A percentile compares a stretch with the other conserved stretches of the same genome.
Evolutionary conservation across 2,888 invertebrate species (phyloP).

Genomic region (Barypeithes pellucidus): DNA sequence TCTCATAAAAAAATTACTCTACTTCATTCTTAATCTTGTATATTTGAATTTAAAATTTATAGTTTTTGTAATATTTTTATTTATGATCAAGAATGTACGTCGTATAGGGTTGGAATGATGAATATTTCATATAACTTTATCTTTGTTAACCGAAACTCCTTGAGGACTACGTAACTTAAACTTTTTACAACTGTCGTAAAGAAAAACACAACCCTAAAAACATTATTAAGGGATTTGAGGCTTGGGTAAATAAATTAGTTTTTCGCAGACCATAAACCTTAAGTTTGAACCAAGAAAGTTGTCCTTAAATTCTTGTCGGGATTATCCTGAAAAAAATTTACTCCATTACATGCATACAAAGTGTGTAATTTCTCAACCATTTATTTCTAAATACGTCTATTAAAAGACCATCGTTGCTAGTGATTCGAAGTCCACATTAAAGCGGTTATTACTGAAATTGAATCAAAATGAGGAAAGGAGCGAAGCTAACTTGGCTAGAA

Average conservation of each 20-base stretch:
- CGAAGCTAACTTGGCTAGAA: no score
- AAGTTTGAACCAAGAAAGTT: neutral
- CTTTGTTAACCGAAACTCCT: neutral
- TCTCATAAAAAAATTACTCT: no score
- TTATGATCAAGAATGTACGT: no score
- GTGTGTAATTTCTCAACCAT: no score
- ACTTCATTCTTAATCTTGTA: no score
- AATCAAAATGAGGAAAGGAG: no score
- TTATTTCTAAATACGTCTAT: no score
- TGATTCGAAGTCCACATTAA: no score
- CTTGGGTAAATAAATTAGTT: conserved; percentile 7
- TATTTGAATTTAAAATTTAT: no score
- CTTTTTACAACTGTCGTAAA: conserved; percentile 5
- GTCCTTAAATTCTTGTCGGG: neutral
- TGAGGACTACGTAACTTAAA: neutral
- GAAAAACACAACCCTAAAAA: neutral
- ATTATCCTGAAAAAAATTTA: neutral
- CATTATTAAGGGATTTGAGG: conserved; percentile 2
- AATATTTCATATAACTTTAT: neutral
- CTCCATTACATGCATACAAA: neutral
- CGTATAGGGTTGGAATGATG: neutral
- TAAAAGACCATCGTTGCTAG: no score
- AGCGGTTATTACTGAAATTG: no score
- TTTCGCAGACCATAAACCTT: neutral
- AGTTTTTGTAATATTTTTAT: no score